Evolutionary conservation across 2,113 vertebrate genomes (phyloP).

Genomic region (Scomber colias): DNA sequence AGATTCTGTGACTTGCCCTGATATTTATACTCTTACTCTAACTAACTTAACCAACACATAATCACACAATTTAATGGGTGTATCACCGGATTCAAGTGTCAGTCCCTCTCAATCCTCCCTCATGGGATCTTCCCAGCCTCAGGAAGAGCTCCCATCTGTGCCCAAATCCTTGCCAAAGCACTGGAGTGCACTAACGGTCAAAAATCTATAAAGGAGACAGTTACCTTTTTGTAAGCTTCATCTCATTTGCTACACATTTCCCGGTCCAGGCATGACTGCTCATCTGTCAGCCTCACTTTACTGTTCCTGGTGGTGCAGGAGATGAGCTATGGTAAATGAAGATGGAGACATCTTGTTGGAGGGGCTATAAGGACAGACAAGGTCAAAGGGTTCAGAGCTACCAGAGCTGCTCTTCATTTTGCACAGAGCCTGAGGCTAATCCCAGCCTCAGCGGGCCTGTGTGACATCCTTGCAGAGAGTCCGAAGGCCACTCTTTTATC

Average conservation of each 20-base stretch:
- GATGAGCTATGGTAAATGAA: background rate
- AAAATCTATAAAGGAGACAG: conserved; percentile 57
- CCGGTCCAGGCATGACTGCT: conserved; percentile 18
- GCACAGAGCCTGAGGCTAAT: conserved; percentile 34
- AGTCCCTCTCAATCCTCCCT: conserved; percentile 54
- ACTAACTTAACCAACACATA: no score
- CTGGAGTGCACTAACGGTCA: conserved; percentile 46
- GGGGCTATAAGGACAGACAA: conserved; percentile 17
- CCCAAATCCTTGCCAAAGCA: conserved; percentile 62
- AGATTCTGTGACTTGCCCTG: no score
- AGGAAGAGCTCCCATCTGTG: conserved; percentile 75
- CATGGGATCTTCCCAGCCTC: conserved; percentile 57
- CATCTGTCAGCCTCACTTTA: conserved; percentile 11
- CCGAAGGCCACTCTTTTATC: conserved; percentile 66
- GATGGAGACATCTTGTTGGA: background rate
- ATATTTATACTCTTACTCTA: no score
- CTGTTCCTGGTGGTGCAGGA: conserved; percentile 9
- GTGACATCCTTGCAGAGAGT: conserved; percentile 49
- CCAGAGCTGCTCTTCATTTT: conserved; percentile 19
- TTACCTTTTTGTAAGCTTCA: conserved; percentile 52
- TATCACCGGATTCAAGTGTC: conserved; percentile 45
- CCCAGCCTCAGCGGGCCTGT: conserved; percentile 18
- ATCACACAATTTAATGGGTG: no score
- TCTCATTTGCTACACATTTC: conserved; percentile 27
- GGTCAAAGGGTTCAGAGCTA: conserved; percentile 19